A percentile compares a stretch with the other conserved stretches of the same genome.
phyloP scores from a whole-genome alignment of 2,797 vertebrate species.

The Acrocephalus scirpaceus region DNA sequence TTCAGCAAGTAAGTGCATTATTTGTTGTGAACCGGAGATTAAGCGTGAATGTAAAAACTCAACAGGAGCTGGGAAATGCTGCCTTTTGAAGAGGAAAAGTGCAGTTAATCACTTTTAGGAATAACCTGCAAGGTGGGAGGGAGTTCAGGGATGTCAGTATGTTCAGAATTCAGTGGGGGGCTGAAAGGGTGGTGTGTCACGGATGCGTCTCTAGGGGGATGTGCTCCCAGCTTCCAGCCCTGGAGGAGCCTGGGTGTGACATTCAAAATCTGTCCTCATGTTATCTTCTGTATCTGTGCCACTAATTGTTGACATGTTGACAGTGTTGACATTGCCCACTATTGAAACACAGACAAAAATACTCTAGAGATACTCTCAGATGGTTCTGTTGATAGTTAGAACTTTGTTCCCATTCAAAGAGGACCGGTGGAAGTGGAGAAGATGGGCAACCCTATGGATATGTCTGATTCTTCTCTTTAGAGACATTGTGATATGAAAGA shows the following conservation, averaged over 20 bases:
- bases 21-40: background rate
- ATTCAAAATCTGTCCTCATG: background rate
- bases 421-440: background rate
- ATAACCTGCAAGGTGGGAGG: background rate
- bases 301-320: background rate
- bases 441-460: background rate
- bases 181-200: background rate
- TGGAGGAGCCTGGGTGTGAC: background rate
- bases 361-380: background rate
- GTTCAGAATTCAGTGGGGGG: background rate
- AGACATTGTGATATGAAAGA: background rate
- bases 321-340: constrained; percentile 1
- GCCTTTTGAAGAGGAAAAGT: constrained; percentile 6
- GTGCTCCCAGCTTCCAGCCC: background rate
- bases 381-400: background rate
- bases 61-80: background rate
- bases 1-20: background rate
- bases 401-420: background rate
- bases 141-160: background rate
- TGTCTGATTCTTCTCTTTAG: background rate
- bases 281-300: constrained; percentile 11
- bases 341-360: background rate
- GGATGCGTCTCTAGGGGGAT: rapidly evolving
- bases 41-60: background rate
- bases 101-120: constrained; percentile 9